Evolutionary conservation across 2,113 vertebrate species (phyloP), one percentile per base, ranked within the genome.

Genomic region (Capreolus pygargus): DNA sequence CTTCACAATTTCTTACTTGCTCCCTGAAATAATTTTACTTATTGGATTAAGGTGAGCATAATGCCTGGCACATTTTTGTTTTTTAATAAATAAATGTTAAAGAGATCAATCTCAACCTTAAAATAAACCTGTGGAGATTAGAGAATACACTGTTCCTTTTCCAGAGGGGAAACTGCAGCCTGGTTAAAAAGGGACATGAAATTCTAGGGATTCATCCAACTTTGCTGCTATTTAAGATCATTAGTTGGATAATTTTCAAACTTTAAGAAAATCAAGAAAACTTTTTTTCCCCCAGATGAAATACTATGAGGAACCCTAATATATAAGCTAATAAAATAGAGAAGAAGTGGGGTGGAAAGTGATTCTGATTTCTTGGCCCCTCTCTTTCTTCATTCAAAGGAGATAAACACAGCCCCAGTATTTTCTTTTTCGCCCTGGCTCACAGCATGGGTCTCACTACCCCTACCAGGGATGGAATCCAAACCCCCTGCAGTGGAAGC

Each of bases 81-180:
- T 76, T 97, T 82, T 83, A 92, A 93, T 84, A 96, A 86, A 81
- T 76, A 92, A 76, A 12, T 94, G 60, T 54, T 97, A 58, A 89
- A 64, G 27, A 30, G 14, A 58, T 95, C 12, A 92, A 90, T 58
- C 1, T 92, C 36, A 91, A 93, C 55, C 50, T 89, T 60, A 81
- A 86, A 97, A 94, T 7, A 82, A 84, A 0, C 28, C 14, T 86
- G 25, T 86, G 79, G 95, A 94, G 21, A 60, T 50, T 5, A 93
- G 57, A 91, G 17, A 61, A 82, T 17, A 91, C 12, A 27, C 23
- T 64, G 16, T 21, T 14, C 15, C n/a, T 97, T 91, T 64, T 78
- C 86, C 21, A 82, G 33, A 95, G 12, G 93, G 14, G 70, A 92
- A 74, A 85, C 43, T 74, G 13, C 13, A 61, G 67, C 19, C 52